A percentile compares a stretch with the other conserved stretches of the same genome.
These are phyloP conservation scores for Sipha flava DNA, from an alignment of 1,140 invertebrate genomes.

Conservation along the genomic window DNA sequence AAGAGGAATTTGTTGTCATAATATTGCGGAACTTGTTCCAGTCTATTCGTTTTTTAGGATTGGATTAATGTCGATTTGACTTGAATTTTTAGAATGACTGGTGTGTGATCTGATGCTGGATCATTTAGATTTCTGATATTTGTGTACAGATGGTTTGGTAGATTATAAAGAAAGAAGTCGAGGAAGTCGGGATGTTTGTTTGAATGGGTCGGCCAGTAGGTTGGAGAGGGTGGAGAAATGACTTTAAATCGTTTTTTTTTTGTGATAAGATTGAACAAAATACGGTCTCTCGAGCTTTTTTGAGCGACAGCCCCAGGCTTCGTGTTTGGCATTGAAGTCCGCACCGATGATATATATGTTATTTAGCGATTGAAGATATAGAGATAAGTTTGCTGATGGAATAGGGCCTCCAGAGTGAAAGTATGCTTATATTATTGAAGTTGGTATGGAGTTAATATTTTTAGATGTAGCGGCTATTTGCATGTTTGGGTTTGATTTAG, in stretches of 20 bases:
- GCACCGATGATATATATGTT: conserved; percentile 42
- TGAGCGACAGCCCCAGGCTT: conserved; percentile 40
- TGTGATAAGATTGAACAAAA: conserved; percentile 37
- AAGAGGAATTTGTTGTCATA: neutral
- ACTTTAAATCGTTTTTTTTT: conserved; percentile 38
- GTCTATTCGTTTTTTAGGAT: neutral
- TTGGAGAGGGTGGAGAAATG: conserved; percentile 36
- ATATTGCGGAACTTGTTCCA: neutral
- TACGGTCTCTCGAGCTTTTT: neutral
- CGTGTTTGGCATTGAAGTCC: conserved; percentile 45
- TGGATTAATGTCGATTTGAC: neutral
- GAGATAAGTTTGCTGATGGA: neutral
- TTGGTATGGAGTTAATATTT: neutral
- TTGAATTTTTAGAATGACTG: neutral
- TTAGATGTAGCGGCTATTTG: neutral
- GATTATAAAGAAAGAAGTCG: conserved; percentile 30
- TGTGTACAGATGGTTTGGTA: neutral
- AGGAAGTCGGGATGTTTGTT: conserved; percentile 22
- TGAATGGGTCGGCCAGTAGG: conserved; percentile 32
- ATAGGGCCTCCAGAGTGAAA: conserved; percentile 36
- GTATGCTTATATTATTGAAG: conserved; percentile 38
- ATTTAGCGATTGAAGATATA: conserved; percentile 37
- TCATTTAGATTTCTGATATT: neutral
- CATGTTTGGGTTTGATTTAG: neutral
- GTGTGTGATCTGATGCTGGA: conserved; percentile 28